Conservation (phyloP, 1,140 invertebrate genomes). For the Tetragnatha versicolor region DNA sequence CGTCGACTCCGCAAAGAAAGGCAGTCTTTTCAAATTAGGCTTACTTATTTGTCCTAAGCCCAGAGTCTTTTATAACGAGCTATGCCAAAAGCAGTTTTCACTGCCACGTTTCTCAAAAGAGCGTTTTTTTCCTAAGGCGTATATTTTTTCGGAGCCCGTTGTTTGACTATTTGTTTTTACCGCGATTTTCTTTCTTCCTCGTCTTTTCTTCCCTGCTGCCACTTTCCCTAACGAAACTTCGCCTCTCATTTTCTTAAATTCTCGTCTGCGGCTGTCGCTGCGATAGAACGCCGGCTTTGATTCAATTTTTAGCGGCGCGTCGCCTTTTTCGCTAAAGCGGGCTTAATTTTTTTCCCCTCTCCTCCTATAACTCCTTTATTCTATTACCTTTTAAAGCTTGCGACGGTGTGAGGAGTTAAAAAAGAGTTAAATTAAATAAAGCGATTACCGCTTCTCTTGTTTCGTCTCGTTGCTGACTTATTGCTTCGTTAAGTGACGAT, state of each 20-base stretch:
- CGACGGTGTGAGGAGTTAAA: neutral
- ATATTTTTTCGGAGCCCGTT: conserved; percentile 14
- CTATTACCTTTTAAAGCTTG: neutral
- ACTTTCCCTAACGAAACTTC: conserved; percentile 41
- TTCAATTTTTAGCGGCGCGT: conserved; percentile 36
- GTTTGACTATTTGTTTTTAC: conserved; percentile 48
- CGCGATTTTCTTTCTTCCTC: neutral
- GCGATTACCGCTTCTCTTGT: neutral
- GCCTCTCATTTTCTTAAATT: conserved; percentile 49
- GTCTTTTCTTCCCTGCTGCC: conserved; percentile 17
- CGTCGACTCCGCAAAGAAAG: neutral
- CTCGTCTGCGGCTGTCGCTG: conserved; percentile 41
- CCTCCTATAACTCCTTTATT: neutral
- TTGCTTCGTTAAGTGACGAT: conserved; percentile 7
- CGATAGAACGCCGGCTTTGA: conserved; percentile 46
- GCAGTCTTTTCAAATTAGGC: conserved; percentile 52
- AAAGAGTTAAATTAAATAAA: conserved; percentile 22
- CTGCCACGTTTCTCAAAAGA: conserved; percentile 39
- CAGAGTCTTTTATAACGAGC: conserved; percentile 47
- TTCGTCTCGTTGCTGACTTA: neutral
- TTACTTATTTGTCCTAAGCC: conserved; percentile 46
- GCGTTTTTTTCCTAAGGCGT: neutral
- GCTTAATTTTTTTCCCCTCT: neutral
- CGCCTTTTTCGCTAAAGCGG: neutral
- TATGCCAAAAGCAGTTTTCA: conserved; percentile 53